phyloP scores from a whole-genome alignment of 2,797 vertebrate species.

The Borostomias antarcticus region DNA sequence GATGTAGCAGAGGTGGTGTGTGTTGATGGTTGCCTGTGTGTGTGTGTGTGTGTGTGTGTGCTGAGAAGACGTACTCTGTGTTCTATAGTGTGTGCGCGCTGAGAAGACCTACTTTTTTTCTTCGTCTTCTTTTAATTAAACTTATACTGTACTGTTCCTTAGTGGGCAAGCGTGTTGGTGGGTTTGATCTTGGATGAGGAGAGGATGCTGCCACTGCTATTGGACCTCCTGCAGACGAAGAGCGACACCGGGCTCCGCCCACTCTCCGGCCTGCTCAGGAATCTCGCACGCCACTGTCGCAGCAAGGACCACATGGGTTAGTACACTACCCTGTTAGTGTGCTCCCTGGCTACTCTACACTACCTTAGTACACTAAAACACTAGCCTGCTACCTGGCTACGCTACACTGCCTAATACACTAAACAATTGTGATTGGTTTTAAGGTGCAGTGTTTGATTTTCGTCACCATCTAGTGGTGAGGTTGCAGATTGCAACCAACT shows the following conservation, averaged over 20 bases:
- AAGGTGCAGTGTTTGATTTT: no score
- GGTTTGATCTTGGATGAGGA: constrained; percentile 89
- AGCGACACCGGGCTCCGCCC: constrained; percentile 86
- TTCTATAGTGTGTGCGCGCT: not conserved
- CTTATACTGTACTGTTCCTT: no score
- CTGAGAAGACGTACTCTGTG: no score
- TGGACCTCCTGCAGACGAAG: constrained; percentile 85
- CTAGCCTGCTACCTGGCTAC: no score
- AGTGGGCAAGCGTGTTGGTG: constrained; percentile 92
- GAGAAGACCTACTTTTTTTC: constrained; percentile 1
- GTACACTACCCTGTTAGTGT: constrained; percentile 39
- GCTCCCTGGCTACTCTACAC: not conserved
- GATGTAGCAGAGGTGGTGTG: no score
- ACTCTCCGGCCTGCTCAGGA: constrained; percentile 89
- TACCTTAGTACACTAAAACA: not conserved
- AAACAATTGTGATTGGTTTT: no score
- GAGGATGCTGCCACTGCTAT: constrained; percentile 86
- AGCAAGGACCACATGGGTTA: constrained; percentile 93
- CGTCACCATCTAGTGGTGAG: no score
- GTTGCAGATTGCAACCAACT: no score
- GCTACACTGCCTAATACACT: no score
- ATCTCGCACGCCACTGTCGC: constrained; percentile 84
- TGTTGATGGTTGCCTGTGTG: no score
- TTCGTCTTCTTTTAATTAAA: no score
- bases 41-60: no score